Base-by-base conservation (phyloP, 2,797 vertebrate species). In the Catharus ustulatus region DNA sequence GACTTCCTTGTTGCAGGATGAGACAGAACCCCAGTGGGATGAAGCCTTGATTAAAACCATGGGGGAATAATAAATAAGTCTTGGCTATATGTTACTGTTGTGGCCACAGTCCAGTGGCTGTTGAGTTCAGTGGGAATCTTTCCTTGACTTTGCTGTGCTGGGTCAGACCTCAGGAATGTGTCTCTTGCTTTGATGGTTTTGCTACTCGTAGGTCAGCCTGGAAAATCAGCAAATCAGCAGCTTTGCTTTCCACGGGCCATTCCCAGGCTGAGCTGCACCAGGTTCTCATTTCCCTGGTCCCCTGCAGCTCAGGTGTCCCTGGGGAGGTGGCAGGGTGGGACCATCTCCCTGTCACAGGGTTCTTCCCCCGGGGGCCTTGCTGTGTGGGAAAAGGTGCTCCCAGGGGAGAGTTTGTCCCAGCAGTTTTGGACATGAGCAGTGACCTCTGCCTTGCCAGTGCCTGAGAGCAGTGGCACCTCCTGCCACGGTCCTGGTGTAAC, bases 101-200 rank as follows among this genome's bases (percentile, higher is more conserved):
- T 84, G 90, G 80, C 74, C 4, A 0, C 1, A 1, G 84, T 88
- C 90, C 86, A 79, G 79, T 90, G 89, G 69, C 77, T 72, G 2
- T 62, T 74, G 73, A 93, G 64, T 92, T 92, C 45, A 64, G 55
- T 73, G 71, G 59, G 93, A 95, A 94, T 30, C 55, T 82, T 93
- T 40, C 52, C 40, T 92, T 84, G 83, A 82, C 59, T 96, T 94
- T 69, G 48, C 71, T 0, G 1, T 0, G 9, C 80, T 83, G 88
- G 86, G 86, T 94, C 93, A 95, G 86, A 69, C 95, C 95, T 93
- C 92, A 94, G 79, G 90, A 96, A 94, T 87, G 91, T 3, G 3
- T n/a, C 74, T 93, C 40, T 74, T 27, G 59, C 91, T 94, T 91
- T 93, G 92, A 95, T 94, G 93, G 83, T 91, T 96, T 96, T 6